Evolutionary conservation across 2,113 vertebrate genomes (phyloP), one percentile per base, ranked within the genome.

Genomic region (Colossoma macropomum): DNA sequence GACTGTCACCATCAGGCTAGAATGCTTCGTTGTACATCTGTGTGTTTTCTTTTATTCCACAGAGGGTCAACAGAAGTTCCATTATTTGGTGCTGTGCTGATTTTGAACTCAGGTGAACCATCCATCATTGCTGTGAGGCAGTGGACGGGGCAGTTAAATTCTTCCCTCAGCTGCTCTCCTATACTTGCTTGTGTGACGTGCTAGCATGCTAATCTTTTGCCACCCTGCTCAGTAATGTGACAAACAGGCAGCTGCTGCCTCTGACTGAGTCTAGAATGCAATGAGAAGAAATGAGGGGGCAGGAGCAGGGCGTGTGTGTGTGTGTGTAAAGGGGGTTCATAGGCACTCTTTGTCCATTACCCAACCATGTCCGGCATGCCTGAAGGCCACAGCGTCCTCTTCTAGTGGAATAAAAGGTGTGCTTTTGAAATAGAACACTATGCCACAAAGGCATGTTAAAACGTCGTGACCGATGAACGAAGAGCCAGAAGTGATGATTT

Each of bases 401-500:
- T 74, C 76, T 84, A 82, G 75, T 84, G 79, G 83, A 82, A 88
- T 80, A 90, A 88, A 88, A 80, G 66, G 75, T 75, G 56, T 52
- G 82, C 45, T 63, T 81, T 89, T 11, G 91, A 94, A 93, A 93
- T 93, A 93, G 90, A 78, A 80, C 89, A 80, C 88, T 89, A 91
- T 88, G 89, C 84, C 86, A 71, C 80, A 80, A 79, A 83, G 89
- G 86, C 85, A 89, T 90, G 86, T 83, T 72, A 89, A 80, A 84
- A 79, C 41, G 59, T 65, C 28, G 52, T 28, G 23, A 15, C 10
- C 69, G 30, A 76, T 19, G 69, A 86, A 87, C 75, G 86, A 87
- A 87, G 25, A 4, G 85, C 81, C 77, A 71, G 60, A n/a, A 52
- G 50, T 65, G 41, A 27, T 81, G 81, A 83, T 87, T 86, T 84